Evolutionary conservation across 2,113 vertebrate species (phyloP).

Genomic region (Hipposideros armiger): DNA sequence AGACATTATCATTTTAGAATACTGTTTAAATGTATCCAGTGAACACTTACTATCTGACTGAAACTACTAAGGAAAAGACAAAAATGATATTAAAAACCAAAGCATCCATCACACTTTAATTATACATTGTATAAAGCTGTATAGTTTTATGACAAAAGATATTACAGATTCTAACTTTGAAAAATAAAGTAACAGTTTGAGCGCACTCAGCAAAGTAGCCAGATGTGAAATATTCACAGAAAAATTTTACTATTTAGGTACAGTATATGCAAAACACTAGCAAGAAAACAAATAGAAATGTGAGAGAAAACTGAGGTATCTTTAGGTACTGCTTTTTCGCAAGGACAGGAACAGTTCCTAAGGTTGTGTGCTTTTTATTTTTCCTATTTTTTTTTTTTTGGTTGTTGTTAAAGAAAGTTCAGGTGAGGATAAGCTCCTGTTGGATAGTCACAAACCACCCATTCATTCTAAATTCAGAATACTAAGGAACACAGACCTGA

Average conservation of each 20-base stretch:
- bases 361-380: no score
- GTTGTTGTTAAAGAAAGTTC: conserved; percentile 56
- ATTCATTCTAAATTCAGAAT: conserved; percentile 61
- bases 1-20: conserved; percentile 2
- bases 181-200: neutral
- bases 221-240: neutral
- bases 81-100: conserved; percentile 5
- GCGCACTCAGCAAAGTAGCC: neutral
- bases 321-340: conserved; percentile 10
- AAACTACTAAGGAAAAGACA: neutral
- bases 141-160: neutral
- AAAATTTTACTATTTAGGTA: neutral
- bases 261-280: neutral
- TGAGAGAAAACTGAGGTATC: neutral
- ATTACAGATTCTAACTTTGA: neutral
- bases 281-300: conserved; percentile 18
- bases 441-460: conserved; percentile 52
- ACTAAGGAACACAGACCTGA: conserved; percentile 55
- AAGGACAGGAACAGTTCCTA: neutral
- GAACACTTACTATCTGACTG: neutral
- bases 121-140: neutral
- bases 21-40: neutral
- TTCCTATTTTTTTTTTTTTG: neutral
- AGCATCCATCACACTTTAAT: neutral
- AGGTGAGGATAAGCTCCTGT: conserved; percentile 68